Evolutionary conservation across 2,797 vertebrate genomes (phyloP).

Genomic region (Neosalanx taihuensis): DNA sequence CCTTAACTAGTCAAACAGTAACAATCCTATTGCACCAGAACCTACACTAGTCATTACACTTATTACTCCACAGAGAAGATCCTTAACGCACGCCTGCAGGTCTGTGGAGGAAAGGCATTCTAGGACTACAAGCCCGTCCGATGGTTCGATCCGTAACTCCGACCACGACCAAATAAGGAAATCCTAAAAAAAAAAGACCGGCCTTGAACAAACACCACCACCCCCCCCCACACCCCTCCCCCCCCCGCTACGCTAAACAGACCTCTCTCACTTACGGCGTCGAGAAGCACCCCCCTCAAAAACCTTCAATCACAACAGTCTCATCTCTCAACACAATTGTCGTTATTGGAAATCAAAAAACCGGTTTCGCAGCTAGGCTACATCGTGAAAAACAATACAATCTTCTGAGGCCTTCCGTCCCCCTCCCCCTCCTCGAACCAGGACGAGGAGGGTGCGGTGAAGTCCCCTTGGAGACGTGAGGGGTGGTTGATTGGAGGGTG

Average conservation of each 20-base stretch:
- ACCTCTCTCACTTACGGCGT: conserved; percentile 40
- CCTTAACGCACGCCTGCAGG: conserved; percentile 40
- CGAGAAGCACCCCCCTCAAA: conserved; percentile 44
- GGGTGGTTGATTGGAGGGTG: conserved; percentile 18
- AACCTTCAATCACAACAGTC: conserved; percentile 52
- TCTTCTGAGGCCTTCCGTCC: conserved; percentile 33
- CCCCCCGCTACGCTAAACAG: conserved; percentile 34
- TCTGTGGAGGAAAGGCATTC: conserved; percentile 44
- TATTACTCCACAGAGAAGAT: conserved; percentile 55
- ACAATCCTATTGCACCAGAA: conserved; percentile 64
- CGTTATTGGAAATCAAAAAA: conserved; percentile 28
- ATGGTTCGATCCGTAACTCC: conserved; percentile 17
- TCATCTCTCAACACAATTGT: conserved; percentile 50
- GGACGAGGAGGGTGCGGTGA: conserved; percentile 36
- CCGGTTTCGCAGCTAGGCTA: conserved; percentile 45
- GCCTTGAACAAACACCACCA: conserved; percentile 42
- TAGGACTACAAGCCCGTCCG: conserved; percentile 30
- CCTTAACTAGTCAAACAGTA: conserved; percentile 50
- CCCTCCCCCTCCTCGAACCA: conserved; percentile 30
- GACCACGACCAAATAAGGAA: conserved; percentile 30
- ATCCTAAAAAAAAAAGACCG: conserved; percentile 34
- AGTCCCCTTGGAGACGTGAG: conserved; percentile 37
- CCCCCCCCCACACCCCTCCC: conserved; percentile 44
- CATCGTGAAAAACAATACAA: conserved; percentile 45
- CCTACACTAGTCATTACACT: conserved; percentile 56